Percentiles rank a stretch among this genome's conserved stretches.
Evolutionary conservation across 2,113 vertebrate species (phyloP).

Genomic region (Gorilla gorilla): DNA sequence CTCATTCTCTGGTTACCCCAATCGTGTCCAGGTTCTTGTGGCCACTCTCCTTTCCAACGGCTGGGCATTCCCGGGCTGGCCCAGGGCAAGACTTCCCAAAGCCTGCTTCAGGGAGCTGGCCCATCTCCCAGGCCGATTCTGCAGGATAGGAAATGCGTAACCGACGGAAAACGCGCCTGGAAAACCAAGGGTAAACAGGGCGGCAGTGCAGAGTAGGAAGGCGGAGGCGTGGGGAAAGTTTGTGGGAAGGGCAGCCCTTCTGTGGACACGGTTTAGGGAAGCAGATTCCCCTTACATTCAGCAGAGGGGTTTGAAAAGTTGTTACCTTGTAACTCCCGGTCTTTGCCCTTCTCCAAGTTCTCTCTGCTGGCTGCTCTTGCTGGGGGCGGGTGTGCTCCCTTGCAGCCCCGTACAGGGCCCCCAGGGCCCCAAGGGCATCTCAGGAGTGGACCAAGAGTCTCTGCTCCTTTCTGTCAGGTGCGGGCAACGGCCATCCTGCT

Average conservation of each 20-base stretch:
- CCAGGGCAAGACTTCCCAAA: neutral
- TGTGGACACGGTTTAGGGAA: neutral
- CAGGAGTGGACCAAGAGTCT: neutral
- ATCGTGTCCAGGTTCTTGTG: neutral
- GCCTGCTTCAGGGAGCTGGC: neutral
- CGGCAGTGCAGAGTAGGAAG: neutral
- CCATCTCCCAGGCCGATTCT: neutral
- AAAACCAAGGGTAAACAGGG: neutral
- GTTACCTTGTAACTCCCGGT: too few relatives aligned
- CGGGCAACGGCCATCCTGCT: neutral
- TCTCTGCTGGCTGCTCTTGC: neutral
- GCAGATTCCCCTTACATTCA: accelerated
- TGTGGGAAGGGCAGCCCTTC: neutral
- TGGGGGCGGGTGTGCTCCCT: neutral
- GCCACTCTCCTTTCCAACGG: neutral
- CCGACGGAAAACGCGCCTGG: neutral
- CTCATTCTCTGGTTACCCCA: neutral
- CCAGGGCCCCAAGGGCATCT: neutral
- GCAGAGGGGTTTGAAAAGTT: neutral
- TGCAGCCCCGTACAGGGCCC: neutral
- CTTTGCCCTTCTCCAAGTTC: neutral
- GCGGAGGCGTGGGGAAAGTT: neutral
- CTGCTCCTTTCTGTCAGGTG: too few relatives aligned
- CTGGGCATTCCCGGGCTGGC: neutral
- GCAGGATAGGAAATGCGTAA: neutral